A percentile compares a stretch with the other conserved stretches of the same genome.
Evolutionary conservation across 2,797 vertebrate genomes (phyloP).

Genomic region (Melanotaenia trifasciata): DNA sequence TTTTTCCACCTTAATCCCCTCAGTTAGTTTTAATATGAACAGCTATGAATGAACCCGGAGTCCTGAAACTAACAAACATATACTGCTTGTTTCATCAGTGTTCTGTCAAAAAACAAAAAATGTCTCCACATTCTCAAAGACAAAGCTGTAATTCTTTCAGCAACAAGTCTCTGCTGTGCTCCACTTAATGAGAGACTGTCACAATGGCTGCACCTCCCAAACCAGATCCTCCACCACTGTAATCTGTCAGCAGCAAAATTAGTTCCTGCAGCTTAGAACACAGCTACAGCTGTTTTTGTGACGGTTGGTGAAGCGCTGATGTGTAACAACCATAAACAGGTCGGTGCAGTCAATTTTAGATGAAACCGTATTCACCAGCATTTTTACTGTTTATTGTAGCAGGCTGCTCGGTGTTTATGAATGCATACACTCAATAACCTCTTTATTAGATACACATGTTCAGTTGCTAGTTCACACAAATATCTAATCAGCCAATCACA

Average conservation of each 20-base stretch:
- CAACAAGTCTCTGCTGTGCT: slow-evolving; percentile 48
- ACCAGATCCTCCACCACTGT: slow-evolving; percentile 60
- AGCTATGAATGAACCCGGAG: not conserved
- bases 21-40: slow-evolving; percentile 8
- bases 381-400: slow-evolving; percentile 26
- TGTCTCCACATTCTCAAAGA: slow-evolving; percentile 38
- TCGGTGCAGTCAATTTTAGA: slow-evolving; percentile 33
- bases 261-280: slow-evolving; percentile 54
- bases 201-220: slow-evolving; percentile 51
- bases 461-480: too few relatives aligned
- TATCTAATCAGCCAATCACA: too few relatives aligned
- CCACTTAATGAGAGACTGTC: slow-evolving; percentile 71
- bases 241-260: slow-evolving; percentile 56
- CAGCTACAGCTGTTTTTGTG: slow-evolving; percentile 46
- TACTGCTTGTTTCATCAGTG: slow-evolving; percentile 29
- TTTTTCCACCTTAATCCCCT: slow-evolving; percentile 8
- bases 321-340: slow-evolving; percentile 48
- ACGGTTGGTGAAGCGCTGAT: slow-evolving; percentile 41
- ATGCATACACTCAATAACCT: not conserved
- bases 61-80: not conserved
- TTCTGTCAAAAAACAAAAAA: slow-evolving; percentile 27
- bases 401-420: slow-evolving; percentile 1
- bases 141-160: slow-evolving; percentile 64
- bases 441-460: too few relatives aligned
- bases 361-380: not conserved